Evolutionary conservation across 2,797 vertebrate species (phyloP), one percentile per base, ranked within the genome.

Genomic region (Eidolon dupreanum): DNA sequence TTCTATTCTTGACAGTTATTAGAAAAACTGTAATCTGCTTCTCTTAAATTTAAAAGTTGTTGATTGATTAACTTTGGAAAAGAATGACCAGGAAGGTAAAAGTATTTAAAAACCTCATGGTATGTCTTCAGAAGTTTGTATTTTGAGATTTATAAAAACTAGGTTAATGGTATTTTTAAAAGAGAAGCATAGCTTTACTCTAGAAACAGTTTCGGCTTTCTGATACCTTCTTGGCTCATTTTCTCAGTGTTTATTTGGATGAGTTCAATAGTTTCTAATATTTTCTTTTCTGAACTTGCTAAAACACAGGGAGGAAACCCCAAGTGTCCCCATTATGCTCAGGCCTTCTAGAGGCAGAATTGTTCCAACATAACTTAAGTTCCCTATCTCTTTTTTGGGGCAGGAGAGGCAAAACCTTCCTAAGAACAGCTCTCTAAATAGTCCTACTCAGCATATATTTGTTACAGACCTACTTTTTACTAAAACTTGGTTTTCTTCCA

Each of bases 141-240:
- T 88, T 90, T 89, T 78, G 78, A 90, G 38, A 86, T 88, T 91
- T 91, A 73, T 70, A 38, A 96, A 95, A 95, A 94, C 31, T 79
- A 96, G 55, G 65, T 66, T 93, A 90, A 93, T 55, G 46, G 26
- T 95, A 73, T 65, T 96, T 97, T 94, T 61, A 17, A 90, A 93
- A 88, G 38, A 84, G 61, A 86, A 82, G 31, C 2, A 43, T 38
- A 41, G 8, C 33, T 86, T 88, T 73, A 28, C 49, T 96, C 51
- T 91, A 66, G 33, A 92, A 96, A 43, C 10, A 36, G 53, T 55
- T 83, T 84, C n/a, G 53, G 49, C 20, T 97, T 96, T 88, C 85
- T 75, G 83, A 83, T 82, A 87, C 15, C n/a, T 91, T 87, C 53
- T 70, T 59, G 85, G 55, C 70, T 93, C 24, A 66, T 88, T 86